Conservation (phyloP, 1,140 invertebrate genomes). For the Belonocnema kinseyi region DNA sequence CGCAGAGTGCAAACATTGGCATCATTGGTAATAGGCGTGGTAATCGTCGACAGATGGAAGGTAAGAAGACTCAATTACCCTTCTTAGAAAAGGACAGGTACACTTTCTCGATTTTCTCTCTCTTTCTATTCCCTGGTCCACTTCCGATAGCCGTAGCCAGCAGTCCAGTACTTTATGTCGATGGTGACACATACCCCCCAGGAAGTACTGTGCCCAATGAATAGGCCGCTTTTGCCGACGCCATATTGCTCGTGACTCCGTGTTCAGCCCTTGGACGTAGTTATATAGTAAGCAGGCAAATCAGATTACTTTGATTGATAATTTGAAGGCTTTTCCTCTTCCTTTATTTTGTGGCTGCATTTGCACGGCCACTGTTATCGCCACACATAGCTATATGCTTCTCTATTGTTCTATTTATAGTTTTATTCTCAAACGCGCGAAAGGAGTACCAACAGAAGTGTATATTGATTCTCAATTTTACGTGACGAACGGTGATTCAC, state of each 20-base stretch:
- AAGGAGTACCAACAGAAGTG: constrained; percentile 13
- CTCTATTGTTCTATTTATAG: constrained; percentile 24
- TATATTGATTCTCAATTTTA: neutral
- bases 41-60: too few species aligned
- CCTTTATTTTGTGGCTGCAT: neutral
- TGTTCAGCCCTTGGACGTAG: neutral
- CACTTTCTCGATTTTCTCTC: too few species aligned
- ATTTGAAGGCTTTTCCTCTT: constrained; percentile 39
- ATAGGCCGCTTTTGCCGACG: neutral
- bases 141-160: too few species aligned
- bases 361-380: constrained; percentile 35
- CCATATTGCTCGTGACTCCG: neutral
- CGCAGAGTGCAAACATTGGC: too few species aligned
- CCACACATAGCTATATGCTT: constrained; percentile 18
- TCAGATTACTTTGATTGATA: constrained; percentile 32
- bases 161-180: too few species aligned
- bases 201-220: too few species aligned
- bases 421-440: constrained; percentile 32
- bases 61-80: too few species aligned
- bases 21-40: too few species aligned
- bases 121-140: too few species aligned
- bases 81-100: too few species aligned
- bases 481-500: neutral
- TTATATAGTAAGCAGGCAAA: neutral
- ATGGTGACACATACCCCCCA: too few species aligned